phyloP scores from a whole-genome alignment of 1,140 invertebrate species.

The Paraescarpia echinospica region DNA sequence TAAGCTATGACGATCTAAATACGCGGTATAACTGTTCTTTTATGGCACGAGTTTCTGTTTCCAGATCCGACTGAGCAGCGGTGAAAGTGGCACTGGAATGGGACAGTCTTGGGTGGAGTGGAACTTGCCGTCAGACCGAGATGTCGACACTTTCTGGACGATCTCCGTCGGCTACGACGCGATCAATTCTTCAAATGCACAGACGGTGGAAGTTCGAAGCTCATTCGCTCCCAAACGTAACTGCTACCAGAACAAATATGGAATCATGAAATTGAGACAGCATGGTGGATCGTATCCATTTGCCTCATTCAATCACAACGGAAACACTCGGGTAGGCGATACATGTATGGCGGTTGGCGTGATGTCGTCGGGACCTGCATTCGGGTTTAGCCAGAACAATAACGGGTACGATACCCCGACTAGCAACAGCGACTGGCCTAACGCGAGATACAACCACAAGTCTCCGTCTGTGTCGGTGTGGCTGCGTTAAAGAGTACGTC shows the following conservation, averaged over 20 bases:
- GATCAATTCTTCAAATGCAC: not conserved
- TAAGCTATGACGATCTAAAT: too few relatives aligned
- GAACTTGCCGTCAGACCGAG: not conserved
- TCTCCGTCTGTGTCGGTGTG: not conserved
- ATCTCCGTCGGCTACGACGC: not conserved
- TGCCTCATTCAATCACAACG: not conserved
- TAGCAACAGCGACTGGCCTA: not conserved
- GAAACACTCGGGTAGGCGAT: not conserved
- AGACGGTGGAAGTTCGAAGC: not conserved
- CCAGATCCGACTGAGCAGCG: not conserved
- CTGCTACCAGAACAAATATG: not conserved
- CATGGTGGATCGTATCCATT: not conserved
- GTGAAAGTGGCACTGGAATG: not conserved
- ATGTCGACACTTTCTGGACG: not conserved
- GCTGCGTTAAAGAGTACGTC: not conserved
- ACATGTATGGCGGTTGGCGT: not conserved
- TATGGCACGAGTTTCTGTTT: not conserved
- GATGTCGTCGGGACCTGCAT: not conserved
- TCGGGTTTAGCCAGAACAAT: not conserved
- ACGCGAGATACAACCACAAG: not conserved
- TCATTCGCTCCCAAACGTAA: not conserved
- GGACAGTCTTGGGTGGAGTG: not conserved
- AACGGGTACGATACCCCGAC: not conserved
- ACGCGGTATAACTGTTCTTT: too few relatives aligned
- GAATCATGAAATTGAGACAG: not conserved